A percentile compares a stretch with the other conserved stretches of the same genome.
Conservation (phyloP, 2,113 vertebrate species). For the Bos javanicus region DNA sequence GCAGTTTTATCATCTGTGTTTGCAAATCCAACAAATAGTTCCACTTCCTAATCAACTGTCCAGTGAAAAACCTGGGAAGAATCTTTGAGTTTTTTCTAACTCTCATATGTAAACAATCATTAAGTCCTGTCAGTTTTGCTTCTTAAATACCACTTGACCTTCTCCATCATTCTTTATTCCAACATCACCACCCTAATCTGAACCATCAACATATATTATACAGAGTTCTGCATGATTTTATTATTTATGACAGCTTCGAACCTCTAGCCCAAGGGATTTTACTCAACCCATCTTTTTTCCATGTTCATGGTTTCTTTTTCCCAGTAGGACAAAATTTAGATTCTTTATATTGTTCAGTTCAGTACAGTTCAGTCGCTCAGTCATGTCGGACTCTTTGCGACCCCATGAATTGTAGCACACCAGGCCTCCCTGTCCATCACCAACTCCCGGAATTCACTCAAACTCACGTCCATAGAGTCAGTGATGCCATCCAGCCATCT, state of each 20-base stretch:
- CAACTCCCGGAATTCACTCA: no score
- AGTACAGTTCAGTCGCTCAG: no score
- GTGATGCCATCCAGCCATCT: no score
- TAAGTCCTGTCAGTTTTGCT: not conserved
- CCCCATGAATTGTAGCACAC: no score
- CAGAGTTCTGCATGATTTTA: not conserved
- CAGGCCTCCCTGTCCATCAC: no score
- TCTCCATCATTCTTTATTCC: not conserved
- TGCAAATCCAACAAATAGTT: not conserved
- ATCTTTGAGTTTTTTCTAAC: not conserved
- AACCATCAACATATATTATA: not conserved
- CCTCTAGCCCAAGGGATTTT: not conserved
- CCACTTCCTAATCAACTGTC: not conserved
- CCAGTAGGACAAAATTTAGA: not conserved
- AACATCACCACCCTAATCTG: not conserved
- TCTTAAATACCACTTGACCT: not conserved
- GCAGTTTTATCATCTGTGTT: not conserved
- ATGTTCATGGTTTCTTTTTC: not conserved
- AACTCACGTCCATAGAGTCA: accelerated
- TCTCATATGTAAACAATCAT: not conserved
- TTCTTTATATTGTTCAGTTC: not conserved
- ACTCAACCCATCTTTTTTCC: not conserved
- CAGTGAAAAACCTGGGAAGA: not conserved
- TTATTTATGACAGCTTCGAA: not conserved
- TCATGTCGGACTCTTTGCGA: accelerated